A percentile compares a stretch with the other conserved stretches of the same genome.
Conservation (phyloP, 2,113 vertebrate species). For the Catharus minimus region DNA sequence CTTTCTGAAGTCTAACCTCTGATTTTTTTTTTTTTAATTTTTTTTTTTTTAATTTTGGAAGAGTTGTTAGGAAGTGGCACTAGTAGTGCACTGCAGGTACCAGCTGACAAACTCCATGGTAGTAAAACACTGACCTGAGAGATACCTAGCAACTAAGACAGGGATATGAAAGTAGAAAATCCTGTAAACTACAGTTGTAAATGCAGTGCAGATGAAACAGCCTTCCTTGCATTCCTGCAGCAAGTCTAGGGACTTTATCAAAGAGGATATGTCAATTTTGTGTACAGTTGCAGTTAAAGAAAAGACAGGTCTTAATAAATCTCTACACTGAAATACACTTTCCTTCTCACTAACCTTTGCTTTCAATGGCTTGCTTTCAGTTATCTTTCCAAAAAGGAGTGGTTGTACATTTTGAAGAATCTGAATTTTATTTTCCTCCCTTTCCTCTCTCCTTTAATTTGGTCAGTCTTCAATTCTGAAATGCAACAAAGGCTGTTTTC, state of each 20-base stretch:
- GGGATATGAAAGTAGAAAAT: neutral
- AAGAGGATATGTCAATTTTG: slow-evolving; percentile 41
- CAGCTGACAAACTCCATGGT: neutral
- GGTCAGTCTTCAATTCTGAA: neutral
- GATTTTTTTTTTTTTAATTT: neutral
- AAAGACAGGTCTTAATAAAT: slow-evolving; percentile 44
- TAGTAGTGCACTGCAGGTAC: neutral
- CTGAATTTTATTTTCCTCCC: neutral
- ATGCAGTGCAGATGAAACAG: slow-evolving; percentile 19
- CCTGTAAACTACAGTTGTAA: slow-evolving; percentile 11
- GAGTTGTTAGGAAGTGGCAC: neutral
- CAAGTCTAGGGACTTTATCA: slow-evolving; percentile 4
- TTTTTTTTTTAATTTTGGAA: neutral
- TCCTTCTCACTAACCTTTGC: slow-evolving; percentile 14
- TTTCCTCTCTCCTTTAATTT: neutral
- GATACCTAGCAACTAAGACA: neutral
- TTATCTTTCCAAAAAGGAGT: slow-evolving; percentile 8
- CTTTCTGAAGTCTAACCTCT: neutral
- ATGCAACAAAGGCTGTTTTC: neutral
- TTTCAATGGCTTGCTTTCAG: neutral
- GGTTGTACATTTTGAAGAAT: neutral
- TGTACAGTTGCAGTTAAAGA: slow-evolving; percentile 52
- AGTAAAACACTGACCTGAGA: slow-evolving; percentile 41
- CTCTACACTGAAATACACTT: slow-evolving; percentile 21
- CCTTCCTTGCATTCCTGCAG: slow-evolving; percentile 18